A percentile compares a stretch with the other conserved stretches of the same genome.
phyloP scores from a whole-genome alignment of 2,113 vertebrate species.

The Phrynocephalus versicolor region DNA sequence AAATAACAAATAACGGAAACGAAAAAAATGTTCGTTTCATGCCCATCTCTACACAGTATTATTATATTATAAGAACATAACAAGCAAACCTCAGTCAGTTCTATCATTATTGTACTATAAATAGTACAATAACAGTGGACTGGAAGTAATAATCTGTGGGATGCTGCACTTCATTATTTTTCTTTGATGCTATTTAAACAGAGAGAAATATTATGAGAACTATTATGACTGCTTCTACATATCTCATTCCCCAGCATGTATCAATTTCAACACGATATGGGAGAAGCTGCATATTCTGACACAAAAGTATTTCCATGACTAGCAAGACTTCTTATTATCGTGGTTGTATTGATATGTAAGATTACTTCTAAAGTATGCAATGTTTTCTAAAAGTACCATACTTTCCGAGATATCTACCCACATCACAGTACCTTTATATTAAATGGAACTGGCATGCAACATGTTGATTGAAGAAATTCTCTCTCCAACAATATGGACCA shows the following conservation, averaged over 20 bases:
- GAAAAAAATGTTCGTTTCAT: too few species aligned
- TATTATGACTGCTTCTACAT: background rate
- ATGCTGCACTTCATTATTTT: background rate
- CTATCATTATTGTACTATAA: background rate
- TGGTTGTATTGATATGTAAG: slow-evolving; percentile 8
- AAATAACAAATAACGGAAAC: too few species aligned
- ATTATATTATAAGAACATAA: too few species aligned
- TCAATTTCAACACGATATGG: background rate
- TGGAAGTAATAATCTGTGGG: background rate
- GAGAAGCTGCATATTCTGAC: background rate
- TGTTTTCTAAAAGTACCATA: background rate
- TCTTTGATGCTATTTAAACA: background rate
- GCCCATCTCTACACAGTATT: too few species aligned
- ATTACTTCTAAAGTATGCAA: background rate
- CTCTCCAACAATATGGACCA: background rate
- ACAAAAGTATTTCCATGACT: background rate
- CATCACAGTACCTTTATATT: background rate
- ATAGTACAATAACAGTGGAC: background rate
- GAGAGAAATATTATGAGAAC: background rate
- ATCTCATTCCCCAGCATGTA: background rate
- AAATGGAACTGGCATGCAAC: background rate
- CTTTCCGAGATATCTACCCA: background rate
- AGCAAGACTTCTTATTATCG: background rate
- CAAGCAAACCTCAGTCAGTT: background rate
- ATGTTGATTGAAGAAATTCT: background rate